Percentiles rank a stretch among this genome's conserved stretches.
These are phyloP conservation scores for Magallana ariakensis DNA, from an alignment of 1,140 invertebrate species.

Conservation along the genomic window DNA sequence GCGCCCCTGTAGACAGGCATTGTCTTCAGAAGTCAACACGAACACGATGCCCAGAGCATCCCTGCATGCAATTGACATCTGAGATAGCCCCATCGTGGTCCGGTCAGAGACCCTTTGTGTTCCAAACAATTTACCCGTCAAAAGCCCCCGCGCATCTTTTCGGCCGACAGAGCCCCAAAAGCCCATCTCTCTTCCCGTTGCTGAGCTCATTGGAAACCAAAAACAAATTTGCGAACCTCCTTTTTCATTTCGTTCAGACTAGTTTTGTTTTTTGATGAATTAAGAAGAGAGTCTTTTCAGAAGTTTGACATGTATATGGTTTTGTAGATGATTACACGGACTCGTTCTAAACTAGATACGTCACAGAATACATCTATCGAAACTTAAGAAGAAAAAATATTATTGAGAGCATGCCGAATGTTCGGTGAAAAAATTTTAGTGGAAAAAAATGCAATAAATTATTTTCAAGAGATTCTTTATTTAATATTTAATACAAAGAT, in stretches of 20 bases:
- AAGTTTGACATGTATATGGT: neutral
- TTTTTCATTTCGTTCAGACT: neutral
- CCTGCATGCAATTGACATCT: slow-evolving; percentile 24
- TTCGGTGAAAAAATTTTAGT: too few relatives aligned
- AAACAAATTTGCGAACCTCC: neutral
- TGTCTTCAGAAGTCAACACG: slow-evolving; percentile 11
- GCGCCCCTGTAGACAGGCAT: neutral
- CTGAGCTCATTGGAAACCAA: slow-evolving; percentile 1
- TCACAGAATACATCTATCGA: too few relatives aligned
- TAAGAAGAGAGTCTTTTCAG: neutral
- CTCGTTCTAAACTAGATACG: too few relatives aligned
- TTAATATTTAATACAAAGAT: too few relatives aligned
- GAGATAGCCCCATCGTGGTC: slow-evolving; percentile 8
- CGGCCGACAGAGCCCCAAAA: neutral
- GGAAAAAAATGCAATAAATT: too few relatives aligned
- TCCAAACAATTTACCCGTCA: slow-evolving; percentile 8
- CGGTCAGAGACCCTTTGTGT: neutral
- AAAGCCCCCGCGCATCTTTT: neutral
- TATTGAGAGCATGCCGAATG: too few relatives aligned
- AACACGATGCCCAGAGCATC: slow-evolving; percentile 13
- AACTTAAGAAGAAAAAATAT: too few relatives aligned
- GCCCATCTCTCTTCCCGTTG: neutral
- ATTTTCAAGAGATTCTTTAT: too few relatives aligned
- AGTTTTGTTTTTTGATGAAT: slow-evolving; percentile 35
- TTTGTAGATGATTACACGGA: neutral